phyloP scores from a whole-genome alignment of 2,888 invertebrate species.

The Eilema sororculum region DNA sequence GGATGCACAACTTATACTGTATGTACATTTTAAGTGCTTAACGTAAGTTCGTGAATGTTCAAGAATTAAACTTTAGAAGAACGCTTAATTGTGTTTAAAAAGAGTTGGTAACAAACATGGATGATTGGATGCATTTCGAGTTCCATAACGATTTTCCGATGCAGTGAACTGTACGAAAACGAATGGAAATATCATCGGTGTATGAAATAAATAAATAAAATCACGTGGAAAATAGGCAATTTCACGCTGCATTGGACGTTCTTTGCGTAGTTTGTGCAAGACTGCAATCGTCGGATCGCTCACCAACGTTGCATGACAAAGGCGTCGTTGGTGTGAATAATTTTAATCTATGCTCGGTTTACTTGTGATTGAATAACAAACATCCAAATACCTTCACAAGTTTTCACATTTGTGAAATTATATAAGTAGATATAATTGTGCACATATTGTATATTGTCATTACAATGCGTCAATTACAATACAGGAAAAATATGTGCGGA shows the following conservation, averaged over 20 bases:
- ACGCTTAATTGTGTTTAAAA: conserved; percentile 46
- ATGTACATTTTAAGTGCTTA: conserved; percentile 70
- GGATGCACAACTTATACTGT: conserved; percentile 65
- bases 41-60: conserved; percentile 63
- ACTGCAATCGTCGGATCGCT: conserved; percentile 57
- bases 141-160: conserved; percentile 64
- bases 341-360: conserved; percentile 57
- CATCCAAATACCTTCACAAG: no score
- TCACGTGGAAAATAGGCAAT: conserved; percentile 87
- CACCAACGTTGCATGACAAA: conserved; percentile 72
- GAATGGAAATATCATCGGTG: conserved; percentile 79
- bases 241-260: conserved; percentile 85
- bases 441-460: not conserved
- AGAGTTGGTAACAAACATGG: conserved; percentile 47
- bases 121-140: conserved; percentile 46
- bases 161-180: conserved; percentile 64
- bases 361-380: not conserved
- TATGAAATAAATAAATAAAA: conserved; percentile 86
- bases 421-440: no score
- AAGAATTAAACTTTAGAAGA: conserved; percentile 65
- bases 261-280: conserved; percentile 77
- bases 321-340: conserved; percentile 74
- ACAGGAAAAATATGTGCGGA: conserved; percentile 1
- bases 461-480: conserved; percentile 4
- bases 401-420: no score